phyloP scores from a whole-genome alignment of 1,140 invertebrate species.

The Harpegnathos saltator region DNA sequence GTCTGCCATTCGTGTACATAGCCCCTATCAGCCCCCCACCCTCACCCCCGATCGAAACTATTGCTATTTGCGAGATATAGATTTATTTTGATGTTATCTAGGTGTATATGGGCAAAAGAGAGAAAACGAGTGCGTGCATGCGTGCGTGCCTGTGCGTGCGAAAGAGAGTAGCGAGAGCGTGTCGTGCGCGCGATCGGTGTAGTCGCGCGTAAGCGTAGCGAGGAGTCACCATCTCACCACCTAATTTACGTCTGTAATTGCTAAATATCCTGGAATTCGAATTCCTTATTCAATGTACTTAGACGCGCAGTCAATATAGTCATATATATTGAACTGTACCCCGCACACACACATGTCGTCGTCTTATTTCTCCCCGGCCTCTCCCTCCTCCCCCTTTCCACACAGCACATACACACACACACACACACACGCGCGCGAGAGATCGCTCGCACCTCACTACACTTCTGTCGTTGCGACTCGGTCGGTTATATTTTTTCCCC shows the following conservation, averaged over 20 bases:
- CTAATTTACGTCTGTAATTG: constrained; percentile 83
- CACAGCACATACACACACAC: too few relatives aligned
- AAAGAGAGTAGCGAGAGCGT: constrained; percentile 10
- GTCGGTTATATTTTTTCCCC: too few relatives aligned
- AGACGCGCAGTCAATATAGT: constrained; percentile 84
- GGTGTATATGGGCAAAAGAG: constrained; percentile 81
- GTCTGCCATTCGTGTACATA: constrained; percentile 80
- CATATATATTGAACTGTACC: constrained; percentile 82
- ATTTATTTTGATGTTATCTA: constrained; percentile 87
- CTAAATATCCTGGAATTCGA: constrained; percentile 83
- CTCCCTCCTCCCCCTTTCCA: too few relatives aligned
- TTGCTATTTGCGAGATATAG: constrained; percentile 81
- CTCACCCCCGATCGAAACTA: constrained; percentile 74
- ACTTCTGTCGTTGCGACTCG: too few relatives aligned
- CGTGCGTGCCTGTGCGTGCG: not conserved
- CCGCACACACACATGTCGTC: too few relatives aligned
- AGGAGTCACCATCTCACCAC: constrained; percentile 67
- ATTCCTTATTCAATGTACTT: constrained; percentile 85
- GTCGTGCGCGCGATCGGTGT: constrained; percentile 18
- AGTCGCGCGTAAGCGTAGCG: constrained; percentile 69
- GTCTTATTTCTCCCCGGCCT: constrained; percentile 23
- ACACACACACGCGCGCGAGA: too few relatives aligned
- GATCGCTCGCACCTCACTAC: too few relatives aligned
- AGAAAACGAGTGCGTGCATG: constrained; percentile 46
- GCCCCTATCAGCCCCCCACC: constrained; percentile 43